phyloP scores from a whole-genome alignment of 2,113 vertebrate species.

The Daboia siamensis region DNA sequence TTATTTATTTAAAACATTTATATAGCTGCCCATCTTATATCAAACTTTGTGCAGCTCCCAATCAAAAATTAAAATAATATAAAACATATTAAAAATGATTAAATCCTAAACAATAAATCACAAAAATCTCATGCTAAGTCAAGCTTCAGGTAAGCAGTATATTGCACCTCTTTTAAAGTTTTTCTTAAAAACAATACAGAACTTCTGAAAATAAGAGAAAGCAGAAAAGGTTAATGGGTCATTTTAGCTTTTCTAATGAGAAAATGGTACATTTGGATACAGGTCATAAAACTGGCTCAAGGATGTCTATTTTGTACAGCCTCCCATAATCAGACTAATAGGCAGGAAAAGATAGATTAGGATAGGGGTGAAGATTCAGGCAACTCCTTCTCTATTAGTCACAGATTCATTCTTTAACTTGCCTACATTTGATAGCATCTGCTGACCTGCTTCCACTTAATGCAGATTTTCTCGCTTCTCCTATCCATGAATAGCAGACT shows the following conservation, averaged over 20 bases:
- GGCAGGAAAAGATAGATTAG: slow-evolving; percentile 65
- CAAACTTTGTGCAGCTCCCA: too few species aligned
- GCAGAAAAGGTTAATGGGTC: slow-evolving; percentile 46
- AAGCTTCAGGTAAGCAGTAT: neutral
- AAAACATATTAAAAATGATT: too few species aligned
- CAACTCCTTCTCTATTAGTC: slow-evolving; percentile 54
- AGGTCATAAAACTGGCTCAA: slow-evolving; percentile 66
- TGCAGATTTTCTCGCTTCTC: neutral
- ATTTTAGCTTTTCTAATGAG: slow-evolving; percentile 59
- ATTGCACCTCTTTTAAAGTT: slow-evolving; percentile 22
- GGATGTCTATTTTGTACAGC: slow-evolving; percentile 52
- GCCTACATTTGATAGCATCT: neutral
- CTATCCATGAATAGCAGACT: neutral
- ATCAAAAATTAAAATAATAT: too few species aligned
- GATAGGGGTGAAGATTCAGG: slow-evolving; percentile 42
- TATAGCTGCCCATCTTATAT: too few species aligned
- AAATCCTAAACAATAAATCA: too few species aligned
- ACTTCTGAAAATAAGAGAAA: neutral
- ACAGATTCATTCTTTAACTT: slow-evolving; percentile 52
- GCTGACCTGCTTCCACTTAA: neutral
- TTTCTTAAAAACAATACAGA: slow-evolving; percentile 9
- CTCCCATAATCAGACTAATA: slow-evolving; percentile 63
- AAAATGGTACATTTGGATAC: slow-evolving; percentile 53
- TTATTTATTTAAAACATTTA: too few species aligned
- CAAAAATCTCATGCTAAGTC: neutral